phyloP scores from a whole-genome alignment of 2,113 vertebrate genomes.

The Corythornis madagascariensis region DNA sequence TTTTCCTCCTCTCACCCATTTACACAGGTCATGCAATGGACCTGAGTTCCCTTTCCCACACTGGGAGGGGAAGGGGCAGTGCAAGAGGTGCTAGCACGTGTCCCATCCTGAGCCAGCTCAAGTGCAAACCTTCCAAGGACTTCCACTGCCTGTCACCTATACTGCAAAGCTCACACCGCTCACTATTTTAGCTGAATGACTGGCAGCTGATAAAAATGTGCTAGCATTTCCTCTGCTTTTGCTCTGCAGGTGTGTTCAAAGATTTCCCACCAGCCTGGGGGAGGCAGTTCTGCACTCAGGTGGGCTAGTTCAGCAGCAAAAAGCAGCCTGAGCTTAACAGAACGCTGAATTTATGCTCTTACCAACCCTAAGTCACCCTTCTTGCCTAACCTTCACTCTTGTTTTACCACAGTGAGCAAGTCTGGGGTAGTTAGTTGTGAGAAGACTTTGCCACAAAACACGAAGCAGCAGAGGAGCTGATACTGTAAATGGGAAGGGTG shows the following conservation, averaged over 20 bases:
- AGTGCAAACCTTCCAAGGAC: not conserved
- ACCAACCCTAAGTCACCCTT: not conserved
- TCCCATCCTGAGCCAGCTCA: not conserved
- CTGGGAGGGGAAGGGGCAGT: not conserved
- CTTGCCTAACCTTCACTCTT: not conserved
- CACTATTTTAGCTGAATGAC: not conserved
- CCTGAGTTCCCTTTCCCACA: not conserved
- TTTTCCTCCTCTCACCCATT: not conserved
- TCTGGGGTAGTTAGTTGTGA: not conserved
- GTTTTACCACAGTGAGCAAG: not conserved
- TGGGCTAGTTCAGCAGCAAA: not conserved
- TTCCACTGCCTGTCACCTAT: not conserved
- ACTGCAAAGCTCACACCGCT: not conserved
- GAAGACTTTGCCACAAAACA: not conserved
- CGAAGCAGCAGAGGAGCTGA: not conserved
- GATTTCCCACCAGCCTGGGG: not conserved
- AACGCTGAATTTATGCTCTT: not conserved
- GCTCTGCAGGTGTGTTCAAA: slow-evolving; percentile 25
- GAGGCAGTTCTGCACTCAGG: not conserved
- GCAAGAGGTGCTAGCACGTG: not conserved
- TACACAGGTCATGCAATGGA: not conserved
- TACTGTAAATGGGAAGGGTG: slow-evolving; percentile 11
- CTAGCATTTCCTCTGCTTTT: not conserved
- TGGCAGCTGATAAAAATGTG: slow-evolving; percentile 21
- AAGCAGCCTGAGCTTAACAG: not conserved